These are phyloP conservation scores for Xestia ashworthii DNA, from an alignment of 2,888 invertebrate genomes.

Conservation along the genomic window DNA sequence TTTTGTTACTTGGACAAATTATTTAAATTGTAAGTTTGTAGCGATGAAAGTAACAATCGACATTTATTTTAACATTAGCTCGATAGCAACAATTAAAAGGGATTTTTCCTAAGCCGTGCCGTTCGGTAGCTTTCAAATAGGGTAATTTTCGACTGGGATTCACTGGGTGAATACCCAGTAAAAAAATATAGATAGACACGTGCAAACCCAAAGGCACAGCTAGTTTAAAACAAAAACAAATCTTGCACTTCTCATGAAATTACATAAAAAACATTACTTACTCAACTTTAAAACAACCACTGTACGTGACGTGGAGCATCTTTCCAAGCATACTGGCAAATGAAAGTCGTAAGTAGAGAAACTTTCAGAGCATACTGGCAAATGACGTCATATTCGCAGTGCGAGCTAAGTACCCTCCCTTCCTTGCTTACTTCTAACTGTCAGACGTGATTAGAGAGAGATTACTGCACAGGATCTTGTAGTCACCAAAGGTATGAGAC, in stretches of 20 bases:
- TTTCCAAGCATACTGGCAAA: not conserved
- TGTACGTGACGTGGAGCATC: conserved; percentile 34
- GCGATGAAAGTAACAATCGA: conserved; percentile 1
- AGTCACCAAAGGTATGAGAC: conserved; percentile 10
- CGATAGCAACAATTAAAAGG: no score
- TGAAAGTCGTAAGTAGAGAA: conserved; percentile 9
- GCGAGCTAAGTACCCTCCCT: not conserved
- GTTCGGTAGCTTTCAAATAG: not conserved
- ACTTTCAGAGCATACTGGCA: conserved; percentile 16
- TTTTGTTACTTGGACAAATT: conserved; percentile 10
- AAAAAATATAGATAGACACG: not conserved
- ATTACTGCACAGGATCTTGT: conserved; percentile 18
- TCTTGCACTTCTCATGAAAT: not conserved
- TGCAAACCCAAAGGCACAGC: not conserved
- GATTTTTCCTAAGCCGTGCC: no score
- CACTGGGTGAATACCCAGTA: not conserved
- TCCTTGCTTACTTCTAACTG: not conserved
- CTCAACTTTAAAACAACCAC: conserved; percentile 10
- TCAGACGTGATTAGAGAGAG: conserved; percentile 19
- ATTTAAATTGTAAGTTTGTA: not conserved
- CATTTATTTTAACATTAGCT: not conserved
- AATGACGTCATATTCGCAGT: conserved; percentile 18
- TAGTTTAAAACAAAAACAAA: not conserved
- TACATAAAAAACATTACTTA: conserved; percentile 1
- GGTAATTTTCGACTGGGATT: not conserved